Evolutionary conservation across 2,113 vertebrate genomes (phyloP).

Genomic region (Parotia lawesii): DNA sequence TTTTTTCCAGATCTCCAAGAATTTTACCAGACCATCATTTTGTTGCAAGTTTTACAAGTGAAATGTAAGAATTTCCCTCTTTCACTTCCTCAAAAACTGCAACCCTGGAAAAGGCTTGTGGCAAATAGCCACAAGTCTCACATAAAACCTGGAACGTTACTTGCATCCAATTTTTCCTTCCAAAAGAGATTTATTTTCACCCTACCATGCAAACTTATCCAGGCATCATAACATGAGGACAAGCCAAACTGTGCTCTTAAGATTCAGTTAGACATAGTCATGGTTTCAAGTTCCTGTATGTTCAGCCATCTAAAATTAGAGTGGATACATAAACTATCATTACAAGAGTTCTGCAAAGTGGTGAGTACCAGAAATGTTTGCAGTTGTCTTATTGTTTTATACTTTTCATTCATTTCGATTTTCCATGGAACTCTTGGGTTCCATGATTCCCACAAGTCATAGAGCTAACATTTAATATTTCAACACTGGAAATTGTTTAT

Average conservation of each 20-base stretch:
- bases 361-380: neutral
- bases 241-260: neutral
- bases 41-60: neutral
- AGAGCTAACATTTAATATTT: conserved; percentile 17
- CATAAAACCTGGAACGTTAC: neutral
- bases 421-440: neutral
- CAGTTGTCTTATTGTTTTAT: neutral
- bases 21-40: neutral
- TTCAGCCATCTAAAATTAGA: conserved; percentile 13
- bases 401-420: neutral
- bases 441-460: neutral
- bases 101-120: neutral
- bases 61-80: neutral
- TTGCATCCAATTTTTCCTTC: neutral
- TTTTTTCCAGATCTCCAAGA: neutral
- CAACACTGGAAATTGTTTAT: conserved; percentile 37
- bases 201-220: neutral
- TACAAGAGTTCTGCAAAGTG: neutral
- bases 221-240: neutral
- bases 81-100: neutral
- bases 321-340: neutral
- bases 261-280: neutral
- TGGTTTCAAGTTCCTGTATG: neutral
- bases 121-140: neutral
- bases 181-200: neutral